phyloP scores from a whole-genome alignment of 2,113 vertebrate genomes.

The Mungos mungo region DNA sequence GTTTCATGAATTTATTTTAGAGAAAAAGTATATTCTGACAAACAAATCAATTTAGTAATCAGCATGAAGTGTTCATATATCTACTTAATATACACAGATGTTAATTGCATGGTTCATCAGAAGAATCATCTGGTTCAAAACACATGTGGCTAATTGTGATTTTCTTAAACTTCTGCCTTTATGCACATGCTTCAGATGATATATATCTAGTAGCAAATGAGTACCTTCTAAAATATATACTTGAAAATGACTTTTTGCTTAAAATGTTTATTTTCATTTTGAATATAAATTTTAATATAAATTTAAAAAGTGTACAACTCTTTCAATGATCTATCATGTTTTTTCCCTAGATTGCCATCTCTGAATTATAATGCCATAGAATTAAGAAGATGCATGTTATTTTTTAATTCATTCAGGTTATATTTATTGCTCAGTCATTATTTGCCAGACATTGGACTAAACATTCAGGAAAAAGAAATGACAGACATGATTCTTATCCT shows the following conservation, averaged over 20 bases:
- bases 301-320: not conserved
- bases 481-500: not conserved
- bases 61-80: not conserved
- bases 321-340: not conserved
- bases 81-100: constrained; percentile 16
- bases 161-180: not conserved
- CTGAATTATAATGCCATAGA: not conserved
- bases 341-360: not conserved
- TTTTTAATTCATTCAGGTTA: not conserved
- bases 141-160: not conserved
- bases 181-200: not conserved
- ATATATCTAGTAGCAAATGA: not conserved
- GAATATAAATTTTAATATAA: not conserved
- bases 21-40: not conserved
- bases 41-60: constrained; percentile 36
- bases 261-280: not conserved
- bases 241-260: not conserved
- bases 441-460: not conserved
- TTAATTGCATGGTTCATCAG: not conserved
- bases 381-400: not conserved
- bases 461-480: not conserved
- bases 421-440: not conserved
- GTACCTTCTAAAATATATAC: not conserved
- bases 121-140: constrained; percentile 32
- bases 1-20: constrained; percentile 26